These are phyloP conservation scores for Trichechus manatus DNA, from an alignment of 2,113 vertebrate genomes.

Conservation along the genomic window DNA sequence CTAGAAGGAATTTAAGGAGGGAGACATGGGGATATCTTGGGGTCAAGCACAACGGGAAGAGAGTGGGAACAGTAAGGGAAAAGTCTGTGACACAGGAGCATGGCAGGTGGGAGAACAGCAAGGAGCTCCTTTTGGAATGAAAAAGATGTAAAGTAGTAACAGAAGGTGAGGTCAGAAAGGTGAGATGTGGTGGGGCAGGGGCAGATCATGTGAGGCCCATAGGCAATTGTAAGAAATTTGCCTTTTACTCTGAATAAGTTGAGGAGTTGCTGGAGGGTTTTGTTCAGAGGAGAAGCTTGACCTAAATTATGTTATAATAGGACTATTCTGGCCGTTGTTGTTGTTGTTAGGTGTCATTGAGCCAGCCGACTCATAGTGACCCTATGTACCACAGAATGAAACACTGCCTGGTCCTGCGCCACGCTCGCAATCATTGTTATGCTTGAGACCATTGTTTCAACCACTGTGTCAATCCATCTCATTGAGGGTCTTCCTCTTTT, in stretches of 20 bases:
- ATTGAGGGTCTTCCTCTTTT: no score
- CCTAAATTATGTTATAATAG: neutral
- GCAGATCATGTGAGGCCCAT: neutral
- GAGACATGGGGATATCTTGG: neutral
- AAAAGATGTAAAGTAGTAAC: neutral
- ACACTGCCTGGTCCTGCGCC: no score
- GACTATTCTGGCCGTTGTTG: neutral
- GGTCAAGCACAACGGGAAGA: neutral
- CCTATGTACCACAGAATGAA: no score
- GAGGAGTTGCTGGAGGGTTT: neutral
- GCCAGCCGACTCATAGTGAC: no score
- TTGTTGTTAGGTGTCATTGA: no score
- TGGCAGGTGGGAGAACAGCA: neutral
- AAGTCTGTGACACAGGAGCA: neutral
- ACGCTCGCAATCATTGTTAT: no score
- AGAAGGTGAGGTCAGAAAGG: neutral
- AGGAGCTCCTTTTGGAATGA: neutral
- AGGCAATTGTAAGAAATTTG: neutral
- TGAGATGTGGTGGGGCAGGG: neutral
- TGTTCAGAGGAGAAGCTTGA: neutral
- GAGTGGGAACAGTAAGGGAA: neutral
- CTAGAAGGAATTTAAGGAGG: neutral
- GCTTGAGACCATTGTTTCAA: no score
- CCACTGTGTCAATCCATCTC: no score
- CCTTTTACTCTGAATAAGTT: neutral